phyloP scores from a whole-genome alignment of 2,797 vertebrate genomes.

The Thalassophryne amazonica region DNA sequence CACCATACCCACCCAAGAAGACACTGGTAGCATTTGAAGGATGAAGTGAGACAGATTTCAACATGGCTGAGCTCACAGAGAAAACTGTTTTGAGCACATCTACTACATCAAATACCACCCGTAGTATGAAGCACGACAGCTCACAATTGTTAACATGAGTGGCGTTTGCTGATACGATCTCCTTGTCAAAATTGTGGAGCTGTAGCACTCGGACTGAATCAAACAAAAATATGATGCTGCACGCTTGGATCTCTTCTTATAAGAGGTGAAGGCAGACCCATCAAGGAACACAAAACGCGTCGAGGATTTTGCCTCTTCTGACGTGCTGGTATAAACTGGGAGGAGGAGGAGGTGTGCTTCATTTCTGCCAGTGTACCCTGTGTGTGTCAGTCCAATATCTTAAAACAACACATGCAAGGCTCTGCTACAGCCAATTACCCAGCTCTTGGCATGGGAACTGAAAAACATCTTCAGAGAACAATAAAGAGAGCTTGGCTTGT shows the following conservation, averaged over 20 bases:
- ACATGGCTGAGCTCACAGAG: slow-evolving; percentile 18
- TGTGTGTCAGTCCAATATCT: slow-evolving; percentile 82
- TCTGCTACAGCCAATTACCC: slow-evolving; percentile 83
- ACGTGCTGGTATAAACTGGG: slow-evolving; percentile 56
- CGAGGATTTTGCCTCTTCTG: slow-evolving; percentile 58
- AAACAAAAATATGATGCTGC: slow-evolving; percentile 68
- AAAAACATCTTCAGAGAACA: slow-evolving; percentile 80
- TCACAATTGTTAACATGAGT: slow-evolving; percentile 61
- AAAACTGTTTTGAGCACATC: slow-evolving; percentile 63
- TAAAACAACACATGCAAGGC: slow-evolving; percentile 82
- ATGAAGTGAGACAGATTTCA: slow-evolving; percentile 30
- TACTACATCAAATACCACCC: slow-evolving; percentile 56
- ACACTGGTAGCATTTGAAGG: slow-evolving; percentile 25
- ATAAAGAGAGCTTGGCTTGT: slow-evolving; percentile 77
- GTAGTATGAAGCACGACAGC: slow-evolving; percentile 57
- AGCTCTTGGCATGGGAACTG: slow-evolving; percentile 76
- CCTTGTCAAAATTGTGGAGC: slow-evolving; percentile 52
- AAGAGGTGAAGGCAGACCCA: slow-evolving; percentile 74
- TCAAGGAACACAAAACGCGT: slow-evolving; percentile 71
- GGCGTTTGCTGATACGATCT: slow-evolving; percentile 52
- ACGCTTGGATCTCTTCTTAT: slow-evolving; percentile 68
- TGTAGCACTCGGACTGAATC: slow-evolving; percentile 58
- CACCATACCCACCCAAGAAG: slow-evolving; percentile 27
- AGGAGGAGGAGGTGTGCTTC: slow-evolving; percentile 46
- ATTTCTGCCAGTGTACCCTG: slow-evolving; percentile 76